Evolutionary conservation across 30 jellyfish, hydroid and myxozoan species (phyloP).

Genomic region (Morbakka virulenta): DNA sequence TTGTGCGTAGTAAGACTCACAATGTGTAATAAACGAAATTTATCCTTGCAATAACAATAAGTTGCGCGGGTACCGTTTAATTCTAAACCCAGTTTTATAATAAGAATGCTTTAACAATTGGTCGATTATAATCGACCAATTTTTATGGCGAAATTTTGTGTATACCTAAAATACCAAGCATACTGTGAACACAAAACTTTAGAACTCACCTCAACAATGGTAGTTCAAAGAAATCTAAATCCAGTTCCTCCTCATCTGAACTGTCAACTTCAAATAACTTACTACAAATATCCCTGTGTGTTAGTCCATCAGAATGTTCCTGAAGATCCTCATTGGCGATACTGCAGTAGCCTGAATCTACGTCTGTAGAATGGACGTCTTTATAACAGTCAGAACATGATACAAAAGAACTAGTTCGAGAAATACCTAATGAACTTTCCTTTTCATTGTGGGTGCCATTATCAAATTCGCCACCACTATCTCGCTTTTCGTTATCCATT

Average conservation of each 20-base stretch:
- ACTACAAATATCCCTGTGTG: no score
- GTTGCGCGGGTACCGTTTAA: no score
- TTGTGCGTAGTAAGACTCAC: no score
- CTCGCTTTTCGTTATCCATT: no score
- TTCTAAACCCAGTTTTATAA: no score
- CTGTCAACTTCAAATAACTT: constrained; percentile 1
- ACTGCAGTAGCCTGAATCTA: constrained; percentile 87
- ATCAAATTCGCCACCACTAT: no score
- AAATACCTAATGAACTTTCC: no score
- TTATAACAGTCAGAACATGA: constrained; percentile 33
- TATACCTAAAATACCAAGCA: background rate
- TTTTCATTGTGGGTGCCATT: no score
- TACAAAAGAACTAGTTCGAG: constrained; percentile 43
- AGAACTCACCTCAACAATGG: constrained; percentile 52
- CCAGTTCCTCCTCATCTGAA: constrained; percentile 8
- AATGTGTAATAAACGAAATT: no score
- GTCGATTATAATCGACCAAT: no score
- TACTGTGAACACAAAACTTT: background rate
- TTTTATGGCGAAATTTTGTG: background rate
- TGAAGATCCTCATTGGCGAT: constrained; percentile 62
- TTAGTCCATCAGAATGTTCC: background rate
- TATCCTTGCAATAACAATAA: no score
- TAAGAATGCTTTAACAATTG: no score
- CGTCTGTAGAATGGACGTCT: constrained; percentile 46
- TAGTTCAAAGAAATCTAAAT: constrained; percentile 41